These are phyloP conservation scores for Hiodon tergisus DNA, from an alignment of 2,113 vertebrate species.

Conservation along the genomic window DNA sequence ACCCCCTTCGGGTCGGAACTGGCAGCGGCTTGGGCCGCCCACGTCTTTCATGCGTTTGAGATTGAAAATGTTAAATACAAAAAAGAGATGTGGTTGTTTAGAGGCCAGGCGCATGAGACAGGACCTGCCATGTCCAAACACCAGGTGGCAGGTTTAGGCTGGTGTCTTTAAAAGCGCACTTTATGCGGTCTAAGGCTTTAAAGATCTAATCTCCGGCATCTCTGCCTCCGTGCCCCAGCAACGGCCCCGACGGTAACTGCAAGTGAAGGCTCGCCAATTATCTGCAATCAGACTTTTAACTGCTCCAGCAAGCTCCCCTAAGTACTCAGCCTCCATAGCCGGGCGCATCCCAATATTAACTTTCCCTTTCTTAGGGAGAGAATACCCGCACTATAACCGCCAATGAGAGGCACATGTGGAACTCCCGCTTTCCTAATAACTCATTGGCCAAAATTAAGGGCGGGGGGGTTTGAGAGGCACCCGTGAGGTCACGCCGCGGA, in stretches of 20 bases:
- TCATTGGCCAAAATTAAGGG: conserved; percentile 41
- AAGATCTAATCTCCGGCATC: conserved; percentile 48
- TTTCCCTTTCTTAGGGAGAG: conserved; percentile 36
- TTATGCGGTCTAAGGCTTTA: conserved; percentile 47
- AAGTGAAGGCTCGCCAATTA: conserved; percentile 66
- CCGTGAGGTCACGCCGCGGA: too few species aligned
- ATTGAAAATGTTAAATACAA: conserved; percentile 27
- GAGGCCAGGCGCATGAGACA: conserved; percentile 58
- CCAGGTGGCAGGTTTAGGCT: conserved; percentile 69
- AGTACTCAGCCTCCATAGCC: conserved; percentile 66
- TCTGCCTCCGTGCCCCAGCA: conserved; percentile 45
- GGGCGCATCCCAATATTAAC: conserved; percentile 68
- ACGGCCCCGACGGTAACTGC: conserved; percentile 59
- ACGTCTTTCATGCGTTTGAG: conserved; percentile 40
- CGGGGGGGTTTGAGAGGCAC: background rate
- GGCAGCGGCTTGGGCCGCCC: conserved; percentile 40
- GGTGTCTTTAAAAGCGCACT: conserved; percentile 46
- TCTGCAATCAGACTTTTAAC: conserved; percentile 68
- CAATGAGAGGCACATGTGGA: conserved; percentile 62
- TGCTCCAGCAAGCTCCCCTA: conserved; percentile 62
- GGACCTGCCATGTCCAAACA: conserved; percentile 65
- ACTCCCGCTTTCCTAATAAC: conserved; percentile 52
- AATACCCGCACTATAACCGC: conserved; percentile 42
- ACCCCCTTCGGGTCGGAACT: conserved; percentile 20
- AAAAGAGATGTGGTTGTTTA: conserved; percentile 49